Evolutionary conservation across 2,888 invertebrate species (phyloP), one percentile per base, ranked within the genome.

Genomic region (Oligia strigilis): DNA sequence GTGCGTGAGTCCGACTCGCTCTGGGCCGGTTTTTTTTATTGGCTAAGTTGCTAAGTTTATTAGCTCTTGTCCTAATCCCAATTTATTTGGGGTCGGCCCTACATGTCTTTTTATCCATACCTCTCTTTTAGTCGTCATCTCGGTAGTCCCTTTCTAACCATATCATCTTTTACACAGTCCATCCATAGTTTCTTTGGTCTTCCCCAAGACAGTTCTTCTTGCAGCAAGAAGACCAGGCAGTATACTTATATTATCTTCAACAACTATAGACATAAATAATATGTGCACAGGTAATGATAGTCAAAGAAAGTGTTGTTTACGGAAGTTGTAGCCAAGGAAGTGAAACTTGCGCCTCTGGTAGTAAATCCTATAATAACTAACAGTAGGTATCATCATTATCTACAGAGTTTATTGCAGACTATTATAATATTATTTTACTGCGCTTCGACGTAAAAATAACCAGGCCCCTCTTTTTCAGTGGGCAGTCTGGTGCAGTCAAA

Each of bases 251-350:
- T 73, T 70, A 72, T 29, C n/a, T 65, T 64, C 1, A 23, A 65
- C 2, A 40, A 75, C 40, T 58, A 75, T 75, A 70, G 69, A 72
- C 49, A 73, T 72, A 65, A 78, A 74, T 82, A 72, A 70, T 80
- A 76, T 52, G 17, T 64, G 72, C 75, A 62, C 67, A 70, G 58
- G 74, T 70, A 80, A 81, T 79, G 66, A 75, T 81, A 78, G 80
- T 81, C 49, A 67, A 81, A 86, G 85, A 86, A 83, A 85, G 85
- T 81, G 75, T 78, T 88, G 89, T 90, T 92, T 89, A 90, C 92
- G 92, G 92, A 92, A 92, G 82, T 82, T 74, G 36, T 72, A 78
- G 71, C 36, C 19, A 78, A 87, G 89, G 91, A 92, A 92, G 91
- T 89, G 88, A 91, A 89, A 87, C 87, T 81, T 77, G 73, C 70